Conservation (phyloP, 1,140 invertebrate species). For the Drosophila nigrodunni region DNA sequence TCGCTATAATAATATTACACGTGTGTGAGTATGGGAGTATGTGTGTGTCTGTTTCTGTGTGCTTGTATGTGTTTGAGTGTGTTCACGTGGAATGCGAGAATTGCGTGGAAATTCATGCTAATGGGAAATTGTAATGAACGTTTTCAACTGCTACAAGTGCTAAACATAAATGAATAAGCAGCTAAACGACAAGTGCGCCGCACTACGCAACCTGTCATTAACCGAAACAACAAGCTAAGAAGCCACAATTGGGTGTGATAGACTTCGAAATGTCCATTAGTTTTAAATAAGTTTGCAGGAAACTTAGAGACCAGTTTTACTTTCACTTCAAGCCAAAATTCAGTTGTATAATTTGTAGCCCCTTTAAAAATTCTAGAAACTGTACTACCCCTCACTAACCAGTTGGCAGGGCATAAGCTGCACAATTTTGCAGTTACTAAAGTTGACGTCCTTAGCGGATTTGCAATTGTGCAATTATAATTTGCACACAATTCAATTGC, state of each 20-base stretch:
- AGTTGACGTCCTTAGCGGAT: background rate
- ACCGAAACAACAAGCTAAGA: conserved; percentile 17
- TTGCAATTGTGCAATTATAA: conserved; percentile 30
- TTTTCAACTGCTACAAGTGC: conserved; percentile 66
- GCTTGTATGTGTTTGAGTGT: conserved; percentile 37
- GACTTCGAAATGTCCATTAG: conserved; percentile 1
- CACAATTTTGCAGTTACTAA: background rate
- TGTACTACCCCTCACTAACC: background rate
- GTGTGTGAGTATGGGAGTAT: background rate
- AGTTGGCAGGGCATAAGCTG: background rate
- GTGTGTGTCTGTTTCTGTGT: background rate
- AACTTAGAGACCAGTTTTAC: background rate
- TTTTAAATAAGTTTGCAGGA: too few relatives aligned
- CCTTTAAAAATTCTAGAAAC: too few relatives aligned
- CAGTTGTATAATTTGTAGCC: too few relatives aligned
- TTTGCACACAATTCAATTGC: conserved; percentile 23
- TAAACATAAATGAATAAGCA: conserved; percentile 57
- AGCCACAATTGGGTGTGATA: background rate
- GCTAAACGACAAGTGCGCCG: conserved; percentile 43
- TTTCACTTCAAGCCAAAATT: too few relatives aligned
- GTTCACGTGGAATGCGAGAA: conserved; percentile 48
- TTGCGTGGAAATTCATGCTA: conserved; percentile 71
- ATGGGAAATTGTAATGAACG: conserved; percentile 74
- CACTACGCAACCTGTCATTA: conserved; percentile 35
- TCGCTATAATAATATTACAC: background rate